phyloP scores from a whole-genome alignment of 2,797 vertebrate species.

The Cryptoprocta ferox region DNA sequence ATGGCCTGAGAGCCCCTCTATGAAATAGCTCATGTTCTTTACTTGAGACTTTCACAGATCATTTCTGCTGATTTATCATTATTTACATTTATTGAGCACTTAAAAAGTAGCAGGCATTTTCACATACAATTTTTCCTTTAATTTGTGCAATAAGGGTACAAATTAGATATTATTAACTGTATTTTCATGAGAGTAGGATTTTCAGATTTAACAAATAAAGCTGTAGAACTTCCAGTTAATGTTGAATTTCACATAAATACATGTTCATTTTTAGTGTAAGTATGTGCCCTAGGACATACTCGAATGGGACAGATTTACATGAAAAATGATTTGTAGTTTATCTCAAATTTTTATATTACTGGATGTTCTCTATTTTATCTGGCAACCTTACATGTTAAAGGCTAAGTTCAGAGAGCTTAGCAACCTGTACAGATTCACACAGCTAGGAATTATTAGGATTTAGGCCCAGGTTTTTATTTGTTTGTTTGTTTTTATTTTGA shows the following conservation, averaged over 20 bases:
- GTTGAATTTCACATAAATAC: background rate
- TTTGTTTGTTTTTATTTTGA: too few species aligned
- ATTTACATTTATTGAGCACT: background rate
- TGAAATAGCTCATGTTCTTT: background rate
- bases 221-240: background rate
- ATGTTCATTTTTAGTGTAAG: background rate
- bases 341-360: background rate
- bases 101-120: slow-evolving; percentile 44
- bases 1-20: background rate
- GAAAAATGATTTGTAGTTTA: background rate
- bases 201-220: slow-evolving; percentile 20
- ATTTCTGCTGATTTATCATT: slow-evolving; percentile 14
- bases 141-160: background rate
- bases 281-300: background rate
- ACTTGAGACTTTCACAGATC: slow-evolving; percentile 6
- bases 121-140: background rate
- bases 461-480: background rate
- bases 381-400: background rate
- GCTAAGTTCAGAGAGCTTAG: background rate
- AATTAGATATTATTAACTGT: background rate
- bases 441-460: background rate
- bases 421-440: background rate
- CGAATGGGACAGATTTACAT: background rate
- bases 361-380: background rate
- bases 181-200: background rate